phyloP scores from a whole-genome alignment of 2,797 vertebrate genomes.

The Spondyliosoma cantharus region DNA sequence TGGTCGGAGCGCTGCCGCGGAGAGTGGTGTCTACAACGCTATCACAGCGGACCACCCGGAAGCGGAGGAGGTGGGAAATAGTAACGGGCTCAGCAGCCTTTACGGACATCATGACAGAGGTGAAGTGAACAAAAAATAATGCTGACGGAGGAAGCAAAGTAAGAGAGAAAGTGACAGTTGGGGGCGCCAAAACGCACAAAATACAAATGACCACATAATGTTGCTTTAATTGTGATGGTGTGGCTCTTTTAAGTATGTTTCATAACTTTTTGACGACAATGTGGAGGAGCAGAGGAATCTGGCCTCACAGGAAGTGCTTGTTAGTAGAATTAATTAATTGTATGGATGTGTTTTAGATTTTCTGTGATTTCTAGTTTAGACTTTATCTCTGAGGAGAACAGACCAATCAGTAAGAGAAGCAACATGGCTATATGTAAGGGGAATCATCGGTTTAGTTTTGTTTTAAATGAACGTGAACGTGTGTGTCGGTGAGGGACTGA shows the following conservation, averaged over 20 bases:
- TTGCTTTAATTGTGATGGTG: not conserved
- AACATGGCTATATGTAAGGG: not conserved
- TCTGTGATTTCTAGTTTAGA: not conserved
- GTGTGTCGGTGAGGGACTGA: constrained; percentile 55
- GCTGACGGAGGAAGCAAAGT: too few relatives aligned
- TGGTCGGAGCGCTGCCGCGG: too few relatives aligned
- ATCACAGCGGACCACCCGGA: too few relatives aligned
- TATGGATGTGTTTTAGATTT: not conserved
- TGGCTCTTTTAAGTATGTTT: not conserved
- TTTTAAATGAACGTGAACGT: not conserved
- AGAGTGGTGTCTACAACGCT: too few relatives aligned
- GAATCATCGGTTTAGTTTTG: not conserved
- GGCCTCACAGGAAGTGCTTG: not conserved
- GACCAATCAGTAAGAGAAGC: not conserved
- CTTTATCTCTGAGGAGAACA: not conserved
- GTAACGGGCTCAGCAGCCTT: too few relatives aligned
- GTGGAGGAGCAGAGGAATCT: not conserved
- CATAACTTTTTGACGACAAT: not conserved
- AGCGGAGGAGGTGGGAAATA: too few relatives aligned
- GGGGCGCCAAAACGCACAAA: too few relatives aligned
- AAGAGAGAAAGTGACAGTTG: too few relatives aligned
- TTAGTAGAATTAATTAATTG: too few relatives aligned
- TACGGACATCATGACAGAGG: too few relatives aligned
- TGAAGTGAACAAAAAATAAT: too few relatives aligned
- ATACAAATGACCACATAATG: too few relatives aligned